Evolutionary conservation across 1,140 invertebrate genomes (phyloP).

Genomic region (Zophobas atratus): DNA sequence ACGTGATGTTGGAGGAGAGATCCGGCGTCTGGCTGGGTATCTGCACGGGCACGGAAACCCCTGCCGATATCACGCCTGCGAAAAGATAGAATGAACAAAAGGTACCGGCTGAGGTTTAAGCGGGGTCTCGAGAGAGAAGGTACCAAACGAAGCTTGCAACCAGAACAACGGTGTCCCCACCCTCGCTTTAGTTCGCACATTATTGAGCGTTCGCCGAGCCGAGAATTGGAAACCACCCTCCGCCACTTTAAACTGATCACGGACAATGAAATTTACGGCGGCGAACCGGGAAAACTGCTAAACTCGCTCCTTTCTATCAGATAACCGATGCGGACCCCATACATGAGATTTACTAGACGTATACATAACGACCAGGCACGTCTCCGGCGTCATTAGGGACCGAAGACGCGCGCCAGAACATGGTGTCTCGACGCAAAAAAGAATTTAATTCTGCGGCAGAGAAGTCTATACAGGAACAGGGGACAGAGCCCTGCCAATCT

Average conservation of each 20-base stretch:
- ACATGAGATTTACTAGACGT: neutral
- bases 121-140: slow-evolving; percentile 53
- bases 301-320: slow-evolving; percentile 50
- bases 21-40: slow-evolving; percentile 93
- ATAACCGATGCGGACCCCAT: neutral
- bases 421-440: too few species aligned
- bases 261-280: slow-evolving; percentile 67
- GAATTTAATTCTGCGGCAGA: too few species aligned
- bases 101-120: slow-evolving; percentile 43
- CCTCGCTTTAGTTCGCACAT: slow-evolving; percentile 67
- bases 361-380: too few species aligned
- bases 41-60: slow-evolving; percentile 96
- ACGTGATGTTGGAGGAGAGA: slow-evolving; percentile 87
- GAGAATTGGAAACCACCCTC: slow-evolving; percentile 67
- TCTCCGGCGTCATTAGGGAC: too few species aligned
- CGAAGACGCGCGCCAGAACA: too few species aligned
- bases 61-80: slow-evolving; percentile 96
- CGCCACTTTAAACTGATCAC: slow-evolving; percentile 67
- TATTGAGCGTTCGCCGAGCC: slow-evolving; percentile 67
- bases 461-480: too few species aligned
- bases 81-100: slow-evolving; percentile 48
- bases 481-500: too few species aligned
- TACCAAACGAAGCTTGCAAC: slow-evolving; percentile 67
- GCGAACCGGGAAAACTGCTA: slow-evolving; percentile 59
- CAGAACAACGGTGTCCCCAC: slow-evolving; percentile 65